Percentiles rank a stretch among this genome's conserved stretches.
phyloP scores from a whole-genome alignment of 2,797 vertebrate species.

The Ceyx erithaca region DNA sequence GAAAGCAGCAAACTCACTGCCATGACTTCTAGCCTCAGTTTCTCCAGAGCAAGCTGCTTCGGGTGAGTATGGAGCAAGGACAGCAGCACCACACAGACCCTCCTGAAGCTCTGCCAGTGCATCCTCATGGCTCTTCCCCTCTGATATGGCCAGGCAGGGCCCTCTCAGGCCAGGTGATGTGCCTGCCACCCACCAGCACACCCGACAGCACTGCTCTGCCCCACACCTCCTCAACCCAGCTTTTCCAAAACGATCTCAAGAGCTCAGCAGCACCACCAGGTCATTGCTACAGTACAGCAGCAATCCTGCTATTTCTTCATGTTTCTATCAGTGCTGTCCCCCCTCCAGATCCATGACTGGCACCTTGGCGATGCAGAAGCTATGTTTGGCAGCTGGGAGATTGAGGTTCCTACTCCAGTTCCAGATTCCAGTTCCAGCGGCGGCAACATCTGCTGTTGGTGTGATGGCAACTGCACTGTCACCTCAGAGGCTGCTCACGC shows the following conservation, averaged over 20 bases:
- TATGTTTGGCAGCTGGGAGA: background rate
- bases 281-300: background rate
- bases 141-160: background rate
- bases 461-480: slow-evolving; percentile 50
- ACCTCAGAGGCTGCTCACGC: slow-evolving; percentile 35
- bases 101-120: background rate
- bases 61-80: background rate
- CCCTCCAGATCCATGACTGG: background rate
- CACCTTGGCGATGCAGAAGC: background rate
- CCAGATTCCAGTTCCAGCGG: background rate
- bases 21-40: slow-evolving; percentile 27
- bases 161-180: background rate
- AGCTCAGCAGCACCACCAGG: background rate
- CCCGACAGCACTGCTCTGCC: background rate
- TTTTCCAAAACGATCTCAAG: background rate
- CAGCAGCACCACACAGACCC: background rate
- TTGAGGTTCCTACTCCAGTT: background rate
- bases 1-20: background rate
- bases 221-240: background rate
- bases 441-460: slow-evolving; percentile 28
- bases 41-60: slow-evolving; percentile 47
- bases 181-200: background rate
- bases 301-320: background rate
- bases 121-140: background rate
- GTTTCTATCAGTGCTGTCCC: background rate